Evolutionary conservation across 2,113 vertebrate genomes (phyloP).

Genomic region (Rhombomys opimus): DNA sequence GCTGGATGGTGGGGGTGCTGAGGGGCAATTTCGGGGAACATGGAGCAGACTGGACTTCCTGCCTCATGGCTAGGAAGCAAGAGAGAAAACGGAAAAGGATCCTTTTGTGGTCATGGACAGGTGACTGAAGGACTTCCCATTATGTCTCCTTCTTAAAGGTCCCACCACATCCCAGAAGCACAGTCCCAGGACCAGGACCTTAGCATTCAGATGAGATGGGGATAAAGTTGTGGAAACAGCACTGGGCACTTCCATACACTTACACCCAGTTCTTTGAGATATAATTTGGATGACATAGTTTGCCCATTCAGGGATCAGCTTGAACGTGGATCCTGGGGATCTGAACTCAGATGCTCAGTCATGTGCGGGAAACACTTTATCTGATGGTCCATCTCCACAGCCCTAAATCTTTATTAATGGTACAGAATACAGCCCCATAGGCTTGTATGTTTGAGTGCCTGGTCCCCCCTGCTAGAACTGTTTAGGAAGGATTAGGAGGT

Average conservation of each 20-base stretch:
- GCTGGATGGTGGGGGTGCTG: neutral
- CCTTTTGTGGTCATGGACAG: no score
- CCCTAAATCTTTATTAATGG: neutral
- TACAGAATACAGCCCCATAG: neutral
- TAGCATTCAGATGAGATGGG: neutral
- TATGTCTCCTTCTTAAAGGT: neutral
- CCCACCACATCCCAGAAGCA: neutral
- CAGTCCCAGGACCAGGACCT: neutral
- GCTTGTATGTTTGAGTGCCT: neutral
- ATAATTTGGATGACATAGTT: neutral
- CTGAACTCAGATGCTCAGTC: neutral
- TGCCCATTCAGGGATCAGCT: neutral
- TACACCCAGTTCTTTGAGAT: neutral
- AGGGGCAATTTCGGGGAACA: neutral
- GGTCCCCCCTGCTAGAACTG: neutral
- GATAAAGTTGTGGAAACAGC: neutral
- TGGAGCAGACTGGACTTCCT: neutral
- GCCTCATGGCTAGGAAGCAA: neutral
- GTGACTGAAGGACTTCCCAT: neutral
- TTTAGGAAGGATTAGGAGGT: neutral
- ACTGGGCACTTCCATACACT: neutral
- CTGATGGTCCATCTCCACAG: neutral
- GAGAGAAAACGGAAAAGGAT: neutral
- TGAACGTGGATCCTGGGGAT: neutral
- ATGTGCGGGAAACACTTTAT: neutral